These are phyloP conservation scores for Parazoanthus atlanticus DNA, from an alignment of 92 coral and sea anemone genomes.

Conservation along the genomic window DNA sequence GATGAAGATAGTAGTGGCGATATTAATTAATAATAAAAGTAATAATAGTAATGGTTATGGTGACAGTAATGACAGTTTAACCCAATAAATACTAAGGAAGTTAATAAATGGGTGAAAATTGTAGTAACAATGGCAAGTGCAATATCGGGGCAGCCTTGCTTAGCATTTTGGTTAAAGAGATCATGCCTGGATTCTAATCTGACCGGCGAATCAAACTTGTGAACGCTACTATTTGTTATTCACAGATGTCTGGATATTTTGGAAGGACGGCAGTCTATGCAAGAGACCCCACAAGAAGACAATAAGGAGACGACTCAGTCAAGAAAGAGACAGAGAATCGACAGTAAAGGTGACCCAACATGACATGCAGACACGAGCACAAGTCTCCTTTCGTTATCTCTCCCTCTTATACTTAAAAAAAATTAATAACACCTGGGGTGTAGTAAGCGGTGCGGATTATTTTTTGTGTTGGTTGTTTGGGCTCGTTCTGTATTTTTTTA, in stretches of 20 bases:
- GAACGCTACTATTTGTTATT: not conserved
- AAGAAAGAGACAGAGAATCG: conserved; percentile 26
- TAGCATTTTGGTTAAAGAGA: not conserved
- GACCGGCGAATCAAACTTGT: too few species aligned
- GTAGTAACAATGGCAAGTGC: not conserved
- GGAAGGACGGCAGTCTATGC: not conserved
- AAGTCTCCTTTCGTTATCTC: not conserved
- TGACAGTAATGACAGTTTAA: not conserved
- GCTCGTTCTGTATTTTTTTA: too few species aligned
- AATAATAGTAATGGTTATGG: not conserved
- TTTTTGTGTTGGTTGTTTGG: too few species aligned
- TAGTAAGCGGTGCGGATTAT: too few species aligned
- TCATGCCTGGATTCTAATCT: too few species aligned
- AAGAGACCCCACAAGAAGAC: not conserved
- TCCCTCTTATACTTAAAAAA: too few species aligned
- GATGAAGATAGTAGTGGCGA: not conserved
- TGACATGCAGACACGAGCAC: not conserved
- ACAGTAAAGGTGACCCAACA: not conserved
- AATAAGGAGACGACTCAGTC: not conserved
- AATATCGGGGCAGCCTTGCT: not conserved
- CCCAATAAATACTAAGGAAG: too few species aligned
- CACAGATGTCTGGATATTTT: conserved; percentile 10
- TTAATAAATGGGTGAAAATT: not conserved
- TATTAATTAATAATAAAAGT: not conserved
- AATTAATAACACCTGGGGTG: too few species aligned